Evolutionary conservation across 1,140 invertebrate genomes (phyloP), one percentile per base, ranked within the genome.

Genomic region (Saxidomus purpurata): DNA sequence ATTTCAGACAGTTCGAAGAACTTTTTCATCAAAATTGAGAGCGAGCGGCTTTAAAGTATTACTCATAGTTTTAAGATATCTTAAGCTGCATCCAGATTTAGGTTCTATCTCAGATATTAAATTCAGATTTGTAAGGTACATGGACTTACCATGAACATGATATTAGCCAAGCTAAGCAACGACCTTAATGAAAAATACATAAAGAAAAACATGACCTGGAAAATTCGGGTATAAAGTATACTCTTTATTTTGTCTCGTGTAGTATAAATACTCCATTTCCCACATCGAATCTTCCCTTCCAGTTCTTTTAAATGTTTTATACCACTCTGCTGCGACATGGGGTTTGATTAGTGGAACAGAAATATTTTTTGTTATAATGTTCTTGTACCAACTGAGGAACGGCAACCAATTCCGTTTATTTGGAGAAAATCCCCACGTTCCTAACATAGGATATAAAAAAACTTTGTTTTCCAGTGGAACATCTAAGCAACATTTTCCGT

Each of bases 381-480:
- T 52, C 17, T 79, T 55, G 11, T 71, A 38, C 87, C 87, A 89
- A 3, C 36, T 3, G 28, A 43, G 31, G 52, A 89, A 89, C 43
- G 71, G 17, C 0, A 82, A 34, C 87, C 87, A 89, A 52, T 74
- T 80, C 8, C 63, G 61, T 31, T 9, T 47, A 9, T 89, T 89
- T 22, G 87, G 87, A 25, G 87, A 89, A 59, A 89, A 89, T 25
- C 87, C 87, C 1, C 43, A 81, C 9, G 87, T 89, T 0, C 87
- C 87, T 28, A 89, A 43, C 15, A 67, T 89, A 74, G 77, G 87
- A 81, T 89, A 89, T 34, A 89, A 25, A 55, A 82, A 89, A 17
- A 82, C 79, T 59, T 71, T 81, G 40, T 89, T 31, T 40, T 81
- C 43, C 11, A 22, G 4, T 61, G 61, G 47, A 22, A 86, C 63